Percentiles rank a stretch among this genome's conserved stretches.
Conservation (phyloP, 2,797 vertebrate genomes). For the Crypturellus tataupa region DNA sequence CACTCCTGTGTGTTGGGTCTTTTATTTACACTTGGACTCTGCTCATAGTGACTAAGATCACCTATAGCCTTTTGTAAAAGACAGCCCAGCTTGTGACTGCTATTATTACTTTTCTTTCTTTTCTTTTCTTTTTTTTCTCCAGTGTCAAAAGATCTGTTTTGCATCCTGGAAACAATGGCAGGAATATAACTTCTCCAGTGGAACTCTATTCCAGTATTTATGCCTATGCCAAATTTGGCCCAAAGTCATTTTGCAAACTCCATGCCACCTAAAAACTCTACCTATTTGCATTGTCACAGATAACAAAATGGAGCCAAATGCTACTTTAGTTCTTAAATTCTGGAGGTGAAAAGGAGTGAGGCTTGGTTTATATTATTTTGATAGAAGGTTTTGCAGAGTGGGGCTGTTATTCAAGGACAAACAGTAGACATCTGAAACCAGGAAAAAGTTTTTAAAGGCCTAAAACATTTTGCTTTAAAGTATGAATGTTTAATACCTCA, state of each 20-base stretch:
- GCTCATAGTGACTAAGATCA: background rate
- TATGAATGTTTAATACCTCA: background rate
- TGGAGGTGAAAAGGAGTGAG: background rate
- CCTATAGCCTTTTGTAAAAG: background rate
- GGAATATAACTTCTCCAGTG: background rate
- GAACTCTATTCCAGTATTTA: background rate
- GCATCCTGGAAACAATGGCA: background rate
- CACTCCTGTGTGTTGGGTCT: background rate
- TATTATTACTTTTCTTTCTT: background rate
- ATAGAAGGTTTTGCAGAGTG: background rate
- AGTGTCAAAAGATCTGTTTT: background rate
- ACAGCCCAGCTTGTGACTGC: background rate
- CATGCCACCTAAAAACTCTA: background rate
- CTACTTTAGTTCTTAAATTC: background rate
- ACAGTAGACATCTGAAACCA: background rate
- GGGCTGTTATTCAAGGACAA: background rate
- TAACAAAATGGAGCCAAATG: background rate
- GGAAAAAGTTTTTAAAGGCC: background rate
- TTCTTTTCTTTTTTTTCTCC: background rate
- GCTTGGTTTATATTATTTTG: background rate
- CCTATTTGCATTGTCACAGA: background rate
- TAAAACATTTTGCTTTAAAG: background rate
- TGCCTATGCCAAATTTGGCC: background rate
- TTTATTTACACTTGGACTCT: background rate
- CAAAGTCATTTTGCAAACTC: background rate